Evolutionary conservation across 2,113 vertebrate genomes (phyloP).

Genomic region (Hiodon alosoides): DNA sequence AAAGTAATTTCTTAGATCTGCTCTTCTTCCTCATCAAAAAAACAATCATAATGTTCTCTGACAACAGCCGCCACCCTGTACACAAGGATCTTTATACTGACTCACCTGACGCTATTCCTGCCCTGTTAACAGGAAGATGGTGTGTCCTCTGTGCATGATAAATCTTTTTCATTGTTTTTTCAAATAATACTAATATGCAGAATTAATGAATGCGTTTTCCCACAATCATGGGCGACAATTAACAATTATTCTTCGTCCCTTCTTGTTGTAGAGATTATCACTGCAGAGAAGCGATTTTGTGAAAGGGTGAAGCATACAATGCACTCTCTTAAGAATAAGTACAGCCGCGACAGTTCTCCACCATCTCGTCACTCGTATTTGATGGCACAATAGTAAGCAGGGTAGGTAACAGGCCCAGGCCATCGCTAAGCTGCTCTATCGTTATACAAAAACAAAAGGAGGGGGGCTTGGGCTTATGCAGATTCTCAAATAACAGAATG

Average conservation of each 20-base stretch:
- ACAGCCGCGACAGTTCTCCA: too few species aligned
- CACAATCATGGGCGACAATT: too few species aligned
- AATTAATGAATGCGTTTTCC: too few species aligned
- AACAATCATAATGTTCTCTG: slow-evolving; percentile 3
- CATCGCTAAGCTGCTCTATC: background rate
- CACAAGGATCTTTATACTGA: too few species aligned
- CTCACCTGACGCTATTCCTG: background rate
- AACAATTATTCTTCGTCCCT: too few species aligned
- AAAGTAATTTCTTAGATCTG: background rate
- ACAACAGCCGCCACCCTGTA: background rate
- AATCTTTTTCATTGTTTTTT: background rate
- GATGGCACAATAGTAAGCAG: background rate
- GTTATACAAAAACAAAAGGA: background rate
- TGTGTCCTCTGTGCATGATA: background rate
- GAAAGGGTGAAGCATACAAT: background rate
- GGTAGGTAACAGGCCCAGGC: background rate
- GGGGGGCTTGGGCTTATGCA: slow-evolving; percentile 1
- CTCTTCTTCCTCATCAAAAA: slow-evolving; percentile 4
- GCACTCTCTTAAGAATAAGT: background rate
- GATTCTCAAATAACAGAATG: slow-evolving; percentile 12
- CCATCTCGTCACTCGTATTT: too few species aligned
- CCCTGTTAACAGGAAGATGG: background rate
- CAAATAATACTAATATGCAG: too few species aligned
- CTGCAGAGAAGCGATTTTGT: background rate
- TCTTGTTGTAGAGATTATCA: too few species aligned